phyloP scores from a whole-genome alignment of 1,140 invertebrate species.

The Zaprionus tsacasi region DNA sequence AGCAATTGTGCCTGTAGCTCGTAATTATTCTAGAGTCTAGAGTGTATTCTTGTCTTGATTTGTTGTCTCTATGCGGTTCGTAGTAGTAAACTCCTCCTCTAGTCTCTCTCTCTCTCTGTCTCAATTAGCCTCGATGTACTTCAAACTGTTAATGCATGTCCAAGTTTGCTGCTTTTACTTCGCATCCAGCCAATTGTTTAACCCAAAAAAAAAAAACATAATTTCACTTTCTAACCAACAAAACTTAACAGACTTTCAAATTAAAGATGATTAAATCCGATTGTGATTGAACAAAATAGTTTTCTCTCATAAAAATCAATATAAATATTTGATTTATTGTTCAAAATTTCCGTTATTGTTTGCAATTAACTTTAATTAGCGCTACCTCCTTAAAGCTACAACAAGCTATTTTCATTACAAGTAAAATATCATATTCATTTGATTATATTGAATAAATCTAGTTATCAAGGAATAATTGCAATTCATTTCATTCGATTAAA shows the following conservation, averaged over 20 bases:
- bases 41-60: conserved; percentile 40
- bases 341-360: neutral
- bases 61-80: conserved; percentile 31
- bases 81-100: conserved; percentile 66
- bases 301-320: conserved; percentile 2
- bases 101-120: conserved; percentile 47
- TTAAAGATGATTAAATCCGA: conserved; percentile 8
- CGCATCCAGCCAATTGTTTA: conserved; percentile 49
- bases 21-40: conserved; percentile 42
- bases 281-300: conserved; percentile 13
- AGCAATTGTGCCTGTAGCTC: conserved; percentile 62
- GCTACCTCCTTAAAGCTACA: neutral
- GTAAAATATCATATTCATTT: neutral
- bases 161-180: conserved; percentile 44
- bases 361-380: neutral
- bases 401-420: neutral
- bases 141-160: conserved; percentile 65
- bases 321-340: neutral
- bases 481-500: neutral
- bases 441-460: neutral
- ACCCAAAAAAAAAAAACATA: conserved; percentile 42
- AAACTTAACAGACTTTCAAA: neutral
- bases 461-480: neutral
- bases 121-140: conserved; percentile 45
- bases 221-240: conserved; percentile 47